These are phyloP conservation scores for Porites australiensis DNA, from an alignment of 64 coral and sea anemone genomes.

Conservation along the genomic window DNA sequence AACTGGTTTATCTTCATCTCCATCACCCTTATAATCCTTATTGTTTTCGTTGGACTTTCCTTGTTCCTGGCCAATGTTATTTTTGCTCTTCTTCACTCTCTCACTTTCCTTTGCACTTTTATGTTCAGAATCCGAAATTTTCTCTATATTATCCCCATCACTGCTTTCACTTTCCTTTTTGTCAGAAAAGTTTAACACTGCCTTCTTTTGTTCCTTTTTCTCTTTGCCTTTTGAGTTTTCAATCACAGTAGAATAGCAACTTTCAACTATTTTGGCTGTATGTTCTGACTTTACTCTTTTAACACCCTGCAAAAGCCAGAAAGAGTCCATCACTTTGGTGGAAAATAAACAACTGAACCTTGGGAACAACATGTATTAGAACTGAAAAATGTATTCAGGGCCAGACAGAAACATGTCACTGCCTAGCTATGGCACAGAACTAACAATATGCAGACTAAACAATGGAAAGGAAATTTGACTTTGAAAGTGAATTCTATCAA, in stretches of 20 bases:
- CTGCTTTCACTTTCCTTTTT: background rate
- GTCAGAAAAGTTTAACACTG: background rate
- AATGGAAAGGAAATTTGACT: no score
- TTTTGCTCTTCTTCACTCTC: background rate
- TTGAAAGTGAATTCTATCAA: no score
- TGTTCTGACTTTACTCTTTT: slow-evolving; percentile 42
- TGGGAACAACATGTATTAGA: no score
- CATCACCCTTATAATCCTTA: background rate
- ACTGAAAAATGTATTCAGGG: no score
- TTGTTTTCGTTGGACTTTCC: slow-evolving; percentile 26
- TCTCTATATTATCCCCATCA: background rate
- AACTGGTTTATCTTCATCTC: background rate
- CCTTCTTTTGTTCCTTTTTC: background rate
- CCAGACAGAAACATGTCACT: no score
- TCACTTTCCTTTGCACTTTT: background rate
- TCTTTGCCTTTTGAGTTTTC: background rate
- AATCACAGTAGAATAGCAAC: background rate
- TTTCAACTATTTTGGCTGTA: background rate
- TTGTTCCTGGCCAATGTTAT: background rate
- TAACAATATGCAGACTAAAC: no score
- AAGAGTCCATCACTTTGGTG: background rate
- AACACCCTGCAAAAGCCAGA: background rate
- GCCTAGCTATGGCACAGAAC: no score
- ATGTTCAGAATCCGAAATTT: background rate
- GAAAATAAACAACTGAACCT: no score